Evolutionary conservation across 2,113 vertebrate species (phyloP), one percentile per base, ranked within the genome.

Genomic region (Lagopus leucura): DNA sequence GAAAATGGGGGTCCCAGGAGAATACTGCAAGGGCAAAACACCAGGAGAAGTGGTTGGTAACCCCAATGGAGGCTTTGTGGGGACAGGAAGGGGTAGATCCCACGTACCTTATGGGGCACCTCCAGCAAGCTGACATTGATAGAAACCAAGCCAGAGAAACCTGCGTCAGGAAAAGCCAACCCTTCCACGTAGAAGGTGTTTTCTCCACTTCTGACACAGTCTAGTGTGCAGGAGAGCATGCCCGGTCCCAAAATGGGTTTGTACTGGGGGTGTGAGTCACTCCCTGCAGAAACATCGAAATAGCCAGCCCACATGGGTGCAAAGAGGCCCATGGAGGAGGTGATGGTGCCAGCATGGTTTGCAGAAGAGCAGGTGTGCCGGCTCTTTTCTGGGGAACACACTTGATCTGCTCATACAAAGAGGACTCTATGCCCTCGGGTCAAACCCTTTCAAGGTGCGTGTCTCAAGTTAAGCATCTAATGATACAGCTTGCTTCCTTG

Each of bases 161-260:
- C 97, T 8, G 80, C 80, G 2, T 99, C 99, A 0, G 98, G 98
- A 95, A 99, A 99, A 2, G 94, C 88, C 11, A 99, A 96, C 8
- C 98, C 99, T 93, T 99, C 99, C 82, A 99, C 98, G 0, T 98
- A 98, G 96, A 99, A 99, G 10, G 88, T 92, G 10, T 88, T 83
- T 60, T 95, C 92, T 7, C 81, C 94, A 1, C 93, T 96, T 1
- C 97, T 97, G 0, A 88, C 61, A 32, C 95, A 96, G 5, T 98
- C 96, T 85, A 99, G 97, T 19, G 86, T 57, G 18, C 97, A 92
- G 4, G 97, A 98, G 34, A 98, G 93, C 58, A 92, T 89, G 20
- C 95, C 32, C 0, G 92, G 97, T 11, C 98, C 98, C 94, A 99
- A 64, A 45, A 99, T 97, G 2, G 97, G 66, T 13, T 94, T 92